Percentiles rank a stretch among this genome's conserved stretches.
Conservation (phyloP, 2,113 vertebrate species). For the Callithrix jacchus region DNA sequence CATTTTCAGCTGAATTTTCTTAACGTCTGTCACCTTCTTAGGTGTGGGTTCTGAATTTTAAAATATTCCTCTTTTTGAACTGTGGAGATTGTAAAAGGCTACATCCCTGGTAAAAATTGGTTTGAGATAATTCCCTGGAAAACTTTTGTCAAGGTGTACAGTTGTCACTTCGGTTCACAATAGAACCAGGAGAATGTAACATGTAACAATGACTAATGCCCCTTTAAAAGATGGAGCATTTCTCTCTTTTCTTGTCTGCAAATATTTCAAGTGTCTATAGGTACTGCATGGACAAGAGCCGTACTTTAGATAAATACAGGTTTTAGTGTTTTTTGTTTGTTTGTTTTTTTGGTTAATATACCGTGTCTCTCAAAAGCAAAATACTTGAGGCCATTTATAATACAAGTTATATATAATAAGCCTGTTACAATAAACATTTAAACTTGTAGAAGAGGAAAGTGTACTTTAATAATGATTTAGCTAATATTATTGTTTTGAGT, state of each 20-base stretch:
- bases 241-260: background rate
- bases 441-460: background rate
- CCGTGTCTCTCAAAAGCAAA: background rate
- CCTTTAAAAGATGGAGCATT: background rate
- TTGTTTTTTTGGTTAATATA: background rate
- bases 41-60: slow-evolving; percentile 59
- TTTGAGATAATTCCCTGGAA: slow-evolving; percentile 41
- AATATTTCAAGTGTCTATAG: background rate
- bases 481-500: background rate
- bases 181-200: background rate
- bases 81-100: background rate
- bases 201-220: background rate
- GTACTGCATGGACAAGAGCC: background rate
- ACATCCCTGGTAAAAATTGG: slow-evolving; percentile 36
- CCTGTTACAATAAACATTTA: background rate
- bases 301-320: background rate
- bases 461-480: background rate
- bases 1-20: slow-evolving; percentile 60
- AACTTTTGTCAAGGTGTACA: background rate
- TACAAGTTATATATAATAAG: background rate
- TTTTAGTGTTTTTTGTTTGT: background rate
- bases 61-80: slow-evolving; percentile 62
- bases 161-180: background rate
- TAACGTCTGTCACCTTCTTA: slow-evolving; percentile 51
- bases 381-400: background rate